Evolutionary conservation across 2,888 invertebrate species (phyloP), one percentile per base, ranked within the genome.

Genomic region (Lysandra bellargus): DNA sequence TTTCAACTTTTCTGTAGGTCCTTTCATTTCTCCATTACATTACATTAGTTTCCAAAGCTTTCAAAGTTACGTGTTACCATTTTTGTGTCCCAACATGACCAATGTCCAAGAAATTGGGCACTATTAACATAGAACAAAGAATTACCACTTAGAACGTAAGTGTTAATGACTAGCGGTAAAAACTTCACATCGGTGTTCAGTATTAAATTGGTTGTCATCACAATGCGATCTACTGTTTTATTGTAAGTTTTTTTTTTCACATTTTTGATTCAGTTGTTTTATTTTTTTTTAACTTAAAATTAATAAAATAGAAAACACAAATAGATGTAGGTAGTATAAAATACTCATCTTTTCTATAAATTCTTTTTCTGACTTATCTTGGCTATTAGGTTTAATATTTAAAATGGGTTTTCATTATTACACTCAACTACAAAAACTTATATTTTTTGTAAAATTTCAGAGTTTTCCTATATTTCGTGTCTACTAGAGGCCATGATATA

Each of bases 401-500:
- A 49, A 9, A 49, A 0, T 7, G 44, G 44, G 49, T 12, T 49
- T 49, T 49, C 9, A 44, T 44, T 44, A 2, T 44, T 9, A 9
- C 9, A 44, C 44, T 0, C 9, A 44, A 9, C 44, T 44, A 9
- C 44, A 44, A 7, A 44, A 44, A 9, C 9, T 9, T 44, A 9
- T 44, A 9, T 37, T 33, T 23, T 72, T 37, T 61, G 14, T 61
- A 61, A 23, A 6, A 9, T 74, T 57, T 30, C 76, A 76, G 76
- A 37, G 17, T 53, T 30, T 17, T 76, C 0, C 17, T 76, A 1
- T 30, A 76, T 5, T 81, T 83, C 69, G 81, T 83, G 17, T 84
- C 83, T 30, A 86, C 85, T 1, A 87, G 83, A 80, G 85, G 85
- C 3, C 81, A 82, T 17, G 85, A 92, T 86, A 85, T 89, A 79